Conservation (phyloP, 2,888 invertebrate genomes). For the Bellardia bayeri region DNA sequence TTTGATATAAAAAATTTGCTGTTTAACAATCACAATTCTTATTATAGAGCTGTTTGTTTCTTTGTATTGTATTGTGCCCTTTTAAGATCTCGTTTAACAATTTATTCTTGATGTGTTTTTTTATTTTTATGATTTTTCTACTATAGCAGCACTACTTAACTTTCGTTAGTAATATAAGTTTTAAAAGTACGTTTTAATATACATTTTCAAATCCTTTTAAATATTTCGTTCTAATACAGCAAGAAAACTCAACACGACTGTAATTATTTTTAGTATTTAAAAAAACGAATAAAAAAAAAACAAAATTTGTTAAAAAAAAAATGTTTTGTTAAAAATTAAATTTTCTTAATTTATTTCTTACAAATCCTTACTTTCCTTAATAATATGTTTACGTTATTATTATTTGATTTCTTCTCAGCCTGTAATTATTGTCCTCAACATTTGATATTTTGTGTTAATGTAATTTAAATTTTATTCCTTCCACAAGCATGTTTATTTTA, state of each 20-base stretch:
- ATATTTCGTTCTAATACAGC: conserved; percentile 2
- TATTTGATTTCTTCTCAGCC: background rate
- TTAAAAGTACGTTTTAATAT: no score
- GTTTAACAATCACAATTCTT: background rate
- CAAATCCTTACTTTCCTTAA: no score
- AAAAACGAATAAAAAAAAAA: conserved; percentile 12
- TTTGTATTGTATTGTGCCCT: background rate
- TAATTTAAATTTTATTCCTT: conserved; percentile 3
- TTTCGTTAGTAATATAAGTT: conserved; percentile 2
- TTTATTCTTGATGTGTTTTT: background rate
- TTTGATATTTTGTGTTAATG: background rate
- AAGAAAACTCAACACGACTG: conserved; percentile 18
- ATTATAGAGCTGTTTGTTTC: background rate
- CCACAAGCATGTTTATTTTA: conserved; percentile 13
- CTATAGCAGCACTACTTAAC: conserved; percentile 33
- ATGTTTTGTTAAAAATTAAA: background rate
- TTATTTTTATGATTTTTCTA: background rate
- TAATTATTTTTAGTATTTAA: conserved; percentile 33
- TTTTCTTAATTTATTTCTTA: background rate
- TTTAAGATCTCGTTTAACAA: background rate
- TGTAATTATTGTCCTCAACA: conserved; percentile 21
- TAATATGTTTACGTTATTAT: background rate
- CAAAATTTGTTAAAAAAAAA: background rate
- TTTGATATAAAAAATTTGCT: conserved; percentile 14
- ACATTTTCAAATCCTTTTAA: conserved; percentile 7